Evolutionary conservation across 1,140 invertebrate genomes (phyloP).

Genomic region (Xylocopa sonorina): DNA sequence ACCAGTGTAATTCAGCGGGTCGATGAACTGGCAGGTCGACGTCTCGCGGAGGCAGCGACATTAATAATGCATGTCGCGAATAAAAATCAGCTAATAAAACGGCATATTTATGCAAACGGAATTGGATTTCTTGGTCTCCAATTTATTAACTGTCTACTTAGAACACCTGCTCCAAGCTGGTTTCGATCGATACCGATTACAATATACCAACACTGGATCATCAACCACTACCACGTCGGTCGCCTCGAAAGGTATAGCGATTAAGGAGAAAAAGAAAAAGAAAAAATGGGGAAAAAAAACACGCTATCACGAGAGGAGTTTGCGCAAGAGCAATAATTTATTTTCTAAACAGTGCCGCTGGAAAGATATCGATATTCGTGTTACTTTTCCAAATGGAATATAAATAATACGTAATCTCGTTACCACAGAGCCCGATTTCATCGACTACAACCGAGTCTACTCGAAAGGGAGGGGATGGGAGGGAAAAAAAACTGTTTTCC

Average conservation of each 20-base stretch:
- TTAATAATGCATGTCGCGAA: constrained; percentile 15
- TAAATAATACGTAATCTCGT: neutral
- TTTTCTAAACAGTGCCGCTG: neutral
- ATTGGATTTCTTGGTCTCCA: constrained; percentile 10
- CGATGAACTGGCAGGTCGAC: neutral
- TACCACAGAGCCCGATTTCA: too few species aligned
- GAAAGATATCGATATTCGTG: neutral
- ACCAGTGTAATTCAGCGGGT: too few species aligned
- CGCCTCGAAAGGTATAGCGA: neutral
- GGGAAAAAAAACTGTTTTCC: too few species aligned
- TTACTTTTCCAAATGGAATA: neutral
- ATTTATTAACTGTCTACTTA: constrained; percentile 6
- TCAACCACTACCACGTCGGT: too few species aligned
- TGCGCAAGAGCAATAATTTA: neutral
- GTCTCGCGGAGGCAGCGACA: neutral
- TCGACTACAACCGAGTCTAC: too few species aligned
- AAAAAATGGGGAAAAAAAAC: neutral
- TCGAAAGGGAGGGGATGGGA: too few species aligned
- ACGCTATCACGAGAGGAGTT: neutral
- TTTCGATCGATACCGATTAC: too few species aligned
- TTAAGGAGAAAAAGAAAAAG: neutral
- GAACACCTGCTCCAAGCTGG: neutral
- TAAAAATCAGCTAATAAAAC: neutral
- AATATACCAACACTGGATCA: neutral
- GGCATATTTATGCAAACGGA: constrained; percentile 23